phyloP scores from a whole-genome alignment of 2,888 invertebrate genomes.

The Macrosiphum euphorbiae region DNA sequence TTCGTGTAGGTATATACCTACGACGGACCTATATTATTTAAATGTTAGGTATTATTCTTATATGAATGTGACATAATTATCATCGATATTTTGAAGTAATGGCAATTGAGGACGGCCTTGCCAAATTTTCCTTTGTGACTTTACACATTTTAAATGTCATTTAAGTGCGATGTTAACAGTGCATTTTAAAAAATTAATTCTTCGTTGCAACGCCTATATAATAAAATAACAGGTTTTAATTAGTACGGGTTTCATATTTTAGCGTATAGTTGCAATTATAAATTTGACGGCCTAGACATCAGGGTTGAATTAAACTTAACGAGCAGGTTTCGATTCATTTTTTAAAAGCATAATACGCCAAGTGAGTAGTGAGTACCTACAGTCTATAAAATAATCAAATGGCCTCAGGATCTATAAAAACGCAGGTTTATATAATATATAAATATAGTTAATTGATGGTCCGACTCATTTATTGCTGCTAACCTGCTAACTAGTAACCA shows the following conservation, averaged over 20 bases:
- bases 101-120: neutral
- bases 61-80: neutral
- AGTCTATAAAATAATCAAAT: neutral
- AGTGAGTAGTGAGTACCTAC: neutral
- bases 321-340: slow-evolving; percentile 37
- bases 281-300: slow-evolving; percentile 61
- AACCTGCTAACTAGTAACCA: neutral
- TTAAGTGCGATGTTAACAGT: neutral
- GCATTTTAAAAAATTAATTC: slow-evolving; percentile 20
- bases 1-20: neutral
- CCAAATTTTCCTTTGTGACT: neutral
- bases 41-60: neutral
- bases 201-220: slow-evolving; percentile 2
- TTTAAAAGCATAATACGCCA: neutral
- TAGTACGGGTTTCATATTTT: slow-evolving; percentile 27
- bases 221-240: slow-evolving; percentile 48
- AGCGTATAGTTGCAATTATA: slow-evolving; percentile 39
- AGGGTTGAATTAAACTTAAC: slow-evolving; percentile 54
- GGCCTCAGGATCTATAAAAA: neutral
- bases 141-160: neutral
- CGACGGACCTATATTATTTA: neutral
- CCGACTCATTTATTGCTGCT: neutral
- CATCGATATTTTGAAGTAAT: neutral
- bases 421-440: neutral
- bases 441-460: neutral